Base-by-base conservation (phyloP, 2,113 vertebrate species). In the Mesembrinibis cayennensis region DNA sequence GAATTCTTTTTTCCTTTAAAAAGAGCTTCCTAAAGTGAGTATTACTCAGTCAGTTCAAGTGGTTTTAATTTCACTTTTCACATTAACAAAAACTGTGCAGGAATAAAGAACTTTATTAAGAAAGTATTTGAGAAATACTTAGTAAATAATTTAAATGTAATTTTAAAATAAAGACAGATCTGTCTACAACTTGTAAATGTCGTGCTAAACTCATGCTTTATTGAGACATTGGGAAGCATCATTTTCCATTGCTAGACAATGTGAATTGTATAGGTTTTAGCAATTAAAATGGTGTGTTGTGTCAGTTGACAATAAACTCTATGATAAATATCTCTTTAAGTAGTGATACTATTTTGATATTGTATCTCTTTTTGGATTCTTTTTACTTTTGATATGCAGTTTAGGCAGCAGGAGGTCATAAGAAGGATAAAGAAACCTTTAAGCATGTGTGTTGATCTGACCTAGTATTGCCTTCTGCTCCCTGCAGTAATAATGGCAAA, bases 401-500 rank as follows among this genome's bases (percentile, higher is more conserved):
- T 92, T 89, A 94, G 40, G 55, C 91, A 95, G 30, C 30, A 92
- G 61, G 42, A 90, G 63, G 93, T 97, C 92, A 63, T 70, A 72
- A 63, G 82, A 87, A 94, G 76, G 93, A 87, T 61, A 90, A 91
- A 89, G 26, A 89, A 95, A 76, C 53, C 83, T 95, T 88, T 74
- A 93, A 89, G 53, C 49, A 47, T 56, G n/a, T 95, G 30, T 76
- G 50, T 82, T 94, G 49, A 83, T 92, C 63, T 90, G 80, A 93
- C 61, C 42, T 90, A 81, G 58, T 53, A 19, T 84, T 97, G 77
- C 89, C 63, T 91, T 91, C 79, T 94, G 42, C 55, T 95, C 79
- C 59, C 82, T 96, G 67, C 81, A 88, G 71, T 93, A 97, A 87
- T 91, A 91, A 93, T 76, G 59, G 52, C 52, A 83, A 96, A 88